Evolutionary conservation across 2,888 invertebrate species (phyloP), one percentile per base, ranked within the genome.

Genomic region (Diachrysia chrysitis): DNA sequence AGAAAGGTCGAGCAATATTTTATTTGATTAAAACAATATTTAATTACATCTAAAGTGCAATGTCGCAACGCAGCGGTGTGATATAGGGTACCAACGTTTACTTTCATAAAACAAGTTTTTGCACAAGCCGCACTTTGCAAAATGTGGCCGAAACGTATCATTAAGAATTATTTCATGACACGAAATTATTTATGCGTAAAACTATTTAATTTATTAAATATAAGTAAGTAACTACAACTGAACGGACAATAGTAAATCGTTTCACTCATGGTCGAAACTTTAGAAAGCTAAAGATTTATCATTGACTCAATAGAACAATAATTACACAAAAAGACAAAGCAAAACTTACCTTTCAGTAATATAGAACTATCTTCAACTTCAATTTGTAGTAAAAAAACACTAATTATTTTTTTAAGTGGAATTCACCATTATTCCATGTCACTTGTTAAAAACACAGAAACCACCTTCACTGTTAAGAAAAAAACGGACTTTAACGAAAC

Each of bases 251-350:
- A 85, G 81, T 79, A 85, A 76, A 82, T 92, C 91, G 91, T 92
- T 91, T 91, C 92, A 94, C 93, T 94, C 94, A 94, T 92, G 94
- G 94, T 87, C 94, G 91, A 84, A 80, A 85, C 90, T 93, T 92
- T 94, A 94, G 94, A 94, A 94, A 95, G 95, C 93, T 91, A 89
- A 89, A 87, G 82, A 89, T 88, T 90, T 90, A 90, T 89, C 88
- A 92, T 92, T 92, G 90, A 87, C 86, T 89, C 85, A 88, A 85
- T 66, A 84, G 81, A 83, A 84, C 86, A 86, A 86, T 78, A 82
- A 83, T 84, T 85, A 76, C 19, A 79, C 78, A 83, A 85, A 83
- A 84, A 83, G 85, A 87, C 83, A 75, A 81, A 76, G 75, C 82
- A 83, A 83, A 82, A 87, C 91, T 91, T 84, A 93, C 93, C 94